Evolutionary conservation across 2,797 vertebrate species (phyloP).

Genomic region (Choloepus didactylus): DNA sequence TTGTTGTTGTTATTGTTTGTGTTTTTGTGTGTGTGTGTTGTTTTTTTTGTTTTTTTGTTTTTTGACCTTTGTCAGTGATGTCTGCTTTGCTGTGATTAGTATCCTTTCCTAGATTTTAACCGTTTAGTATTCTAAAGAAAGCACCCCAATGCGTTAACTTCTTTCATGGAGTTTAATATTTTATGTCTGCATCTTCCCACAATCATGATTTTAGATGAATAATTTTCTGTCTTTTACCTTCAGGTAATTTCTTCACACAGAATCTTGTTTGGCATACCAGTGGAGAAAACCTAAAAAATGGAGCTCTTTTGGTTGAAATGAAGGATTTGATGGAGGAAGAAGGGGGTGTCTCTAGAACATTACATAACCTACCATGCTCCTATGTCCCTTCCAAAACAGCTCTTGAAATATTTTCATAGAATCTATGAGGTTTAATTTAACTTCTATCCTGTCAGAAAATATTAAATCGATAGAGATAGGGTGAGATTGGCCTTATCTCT

Average conservation of each 20-base stretch:
- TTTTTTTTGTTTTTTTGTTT: not conserved
- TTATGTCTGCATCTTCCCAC: not conserved
- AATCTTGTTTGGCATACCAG: not conserved
- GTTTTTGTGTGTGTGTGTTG: not conserved
- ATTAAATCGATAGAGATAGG: not conserved
- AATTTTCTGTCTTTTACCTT: conserved; percentile 10
- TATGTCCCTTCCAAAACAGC: not conserved
- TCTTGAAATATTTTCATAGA: not conserved
- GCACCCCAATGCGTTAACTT: not conserved
- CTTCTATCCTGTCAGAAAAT: conserved; percentile 18
- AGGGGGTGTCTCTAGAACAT: not conserved
- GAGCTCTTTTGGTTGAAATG: conserved; percentile 21
- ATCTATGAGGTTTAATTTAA: not conserved
- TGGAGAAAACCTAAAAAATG: not conserved
- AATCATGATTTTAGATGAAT: conserved; percentile 14
- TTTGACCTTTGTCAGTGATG: not conserved
- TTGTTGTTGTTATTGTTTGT: not conserved
- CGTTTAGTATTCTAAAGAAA: not conserved
- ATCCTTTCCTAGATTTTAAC: not conserved
- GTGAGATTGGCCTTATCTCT: not conserved
- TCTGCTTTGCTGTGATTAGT: not conserved
- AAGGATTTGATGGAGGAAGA: not conserved
- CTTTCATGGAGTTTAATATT: not conserved
- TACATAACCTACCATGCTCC: not conserved
- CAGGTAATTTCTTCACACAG: not conserved